Conservation (phyloP, 1,140 invertebrate genomes). For the Epicauta chinensis region DNA sequence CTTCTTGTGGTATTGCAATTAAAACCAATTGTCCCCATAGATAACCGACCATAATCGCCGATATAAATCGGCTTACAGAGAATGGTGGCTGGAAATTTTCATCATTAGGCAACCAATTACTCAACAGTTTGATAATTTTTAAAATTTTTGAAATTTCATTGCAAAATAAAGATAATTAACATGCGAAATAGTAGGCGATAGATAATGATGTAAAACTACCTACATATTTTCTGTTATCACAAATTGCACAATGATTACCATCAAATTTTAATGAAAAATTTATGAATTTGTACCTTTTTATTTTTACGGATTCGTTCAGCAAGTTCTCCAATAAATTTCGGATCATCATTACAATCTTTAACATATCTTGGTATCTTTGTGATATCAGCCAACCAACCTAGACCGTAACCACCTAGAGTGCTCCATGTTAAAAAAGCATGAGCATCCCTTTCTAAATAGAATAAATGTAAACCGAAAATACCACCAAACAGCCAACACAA, state of each 20-base stretch:
- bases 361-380: slow-evolving; percentile 84
- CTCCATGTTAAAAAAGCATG: slow-evolving; percentile 87
- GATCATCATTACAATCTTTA: slow-evolving; percentile 76
- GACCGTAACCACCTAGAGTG: slow-evolving; percentile 78
- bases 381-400: slow-evolving; percentile 82
- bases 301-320: slow-evolving; percentile 55
- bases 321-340: slow-evolving; percentile 60
- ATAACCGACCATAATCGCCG: slow-evolving; percentile 70
- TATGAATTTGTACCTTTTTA: slow-evolving; percentile 52
- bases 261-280: too few species aligned
- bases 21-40: slow-evolving; percentile 70
- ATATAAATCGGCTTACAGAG: slow-evolving; percentile 67
- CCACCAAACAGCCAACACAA: slow-evolving; percentile 81
- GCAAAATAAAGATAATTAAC: too few species aligned
- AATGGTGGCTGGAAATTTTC: slow-evolving; percentile 63
- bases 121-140: too few species aligned
- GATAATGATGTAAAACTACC: too few species aligned
- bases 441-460: slow-evolving; percentile 82
- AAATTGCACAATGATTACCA: too few species aligned
- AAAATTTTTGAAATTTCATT: too few species aligned
- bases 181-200: too few species aligned
- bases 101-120: background rate
- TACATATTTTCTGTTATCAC: too few species aligned
- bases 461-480: slow-evolving; percentile 81
- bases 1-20: slow-evolving; percentile 70